A percentile compares a stretch with the other conserved stretches of the same genome.
These are phyloP conservation scores for Cryptosula pallasiana DNA, from an alignment of 2,888 invertebrate species.

Conservation along the genomic window DNA sequence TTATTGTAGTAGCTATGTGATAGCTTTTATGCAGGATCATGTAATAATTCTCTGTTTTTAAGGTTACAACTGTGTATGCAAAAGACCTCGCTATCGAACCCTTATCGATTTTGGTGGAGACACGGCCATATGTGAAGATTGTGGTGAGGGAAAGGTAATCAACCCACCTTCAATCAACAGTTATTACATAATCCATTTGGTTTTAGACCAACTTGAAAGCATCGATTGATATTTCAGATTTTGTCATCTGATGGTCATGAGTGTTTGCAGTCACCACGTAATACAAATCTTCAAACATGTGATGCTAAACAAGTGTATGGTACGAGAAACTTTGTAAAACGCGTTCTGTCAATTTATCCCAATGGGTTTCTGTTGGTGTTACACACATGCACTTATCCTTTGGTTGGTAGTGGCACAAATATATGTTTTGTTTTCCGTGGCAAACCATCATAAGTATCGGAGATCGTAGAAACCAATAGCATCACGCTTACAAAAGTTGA, in stretches of 20 bases:
- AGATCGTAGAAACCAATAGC: too few species aligned
- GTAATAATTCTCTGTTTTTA: constrained; percentile 28
- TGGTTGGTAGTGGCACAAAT: too few species aligned
- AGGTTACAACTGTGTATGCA: constrained; percentile 42
- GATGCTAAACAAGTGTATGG: not conserved
- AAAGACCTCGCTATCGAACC: constrained; percentile 35
- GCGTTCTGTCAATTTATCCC: not conserved
- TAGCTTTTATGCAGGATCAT: not conserved
- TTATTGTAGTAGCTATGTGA: not conserved
- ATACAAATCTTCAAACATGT: constrained; percentile 10
- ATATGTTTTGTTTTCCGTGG: too few species aligned
- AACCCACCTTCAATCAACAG: too few species aligned
- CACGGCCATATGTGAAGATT: constrained; percentile 35
- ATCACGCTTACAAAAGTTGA: too few species aligned
- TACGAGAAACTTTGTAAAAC: not conserved
- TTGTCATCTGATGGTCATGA: not conserved
- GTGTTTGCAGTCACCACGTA: not conserved
- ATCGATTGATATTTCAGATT: not conserved
- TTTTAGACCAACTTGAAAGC: not conserved
- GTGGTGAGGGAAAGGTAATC: constrained; percentile 35
- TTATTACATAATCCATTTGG: not conserved
- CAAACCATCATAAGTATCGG: too few species aligned
- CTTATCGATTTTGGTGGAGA: constrained; percentile 36
- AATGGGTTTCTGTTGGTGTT: not conserved
- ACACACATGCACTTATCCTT: not conserved